These are phyloP conservation scores for Andrena bucephala DNA, from an alignment of 2,888 invertebrate genomes.

Conservation along the genomic window DNA sequence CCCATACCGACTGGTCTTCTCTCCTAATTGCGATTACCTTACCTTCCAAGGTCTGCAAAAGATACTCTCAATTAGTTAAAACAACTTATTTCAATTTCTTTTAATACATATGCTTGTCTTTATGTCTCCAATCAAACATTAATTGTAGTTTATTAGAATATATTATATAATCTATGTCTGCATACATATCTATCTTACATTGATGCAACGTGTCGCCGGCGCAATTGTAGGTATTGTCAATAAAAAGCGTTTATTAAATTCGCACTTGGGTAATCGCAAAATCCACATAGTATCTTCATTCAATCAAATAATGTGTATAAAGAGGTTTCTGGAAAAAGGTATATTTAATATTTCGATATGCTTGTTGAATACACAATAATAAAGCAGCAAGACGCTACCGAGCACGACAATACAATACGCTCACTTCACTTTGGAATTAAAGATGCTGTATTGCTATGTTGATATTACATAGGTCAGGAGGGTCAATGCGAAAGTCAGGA, in stretches of 20 bases:
- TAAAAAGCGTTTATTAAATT: slow-evolving; percentile 56
- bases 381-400: neutral
- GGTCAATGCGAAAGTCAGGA: slow-evolving; percentile 63
- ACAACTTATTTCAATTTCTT: neutral
- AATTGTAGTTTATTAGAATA: neutral
- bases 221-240: slow-evolving; percentile 23
- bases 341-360: neutral
- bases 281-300: slow-evolving; percentile 67
- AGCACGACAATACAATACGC: neutral
- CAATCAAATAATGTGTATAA: slow-evolving; percentile 12
- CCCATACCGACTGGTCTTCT: slow-evolving; percentile 98
- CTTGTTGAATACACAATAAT: slow-evolving; percentile 2
- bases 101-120: neutral
- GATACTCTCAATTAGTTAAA: neutral
- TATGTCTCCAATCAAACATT: neutral
- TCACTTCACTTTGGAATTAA: slow-evolving; percentile 25
- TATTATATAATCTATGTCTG: neutral
- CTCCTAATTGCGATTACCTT: slow-evolving; percentile 94
- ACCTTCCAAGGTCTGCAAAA: slow-evolving; percentile 85
- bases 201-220: slow-evolving; percentile 54
- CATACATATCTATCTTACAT: slow-evolving; percentile 65
- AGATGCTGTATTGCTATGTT: slow-evolving; percentile 39
- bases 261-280: slow-evolving; percentile 60
- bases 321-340: neutral
- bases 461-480: slow-evolving; percentile 57